Base-by-base conservation (phyloP, 2,797 vertebrate genomes). In the Phoxinus dragarum region DNA sequence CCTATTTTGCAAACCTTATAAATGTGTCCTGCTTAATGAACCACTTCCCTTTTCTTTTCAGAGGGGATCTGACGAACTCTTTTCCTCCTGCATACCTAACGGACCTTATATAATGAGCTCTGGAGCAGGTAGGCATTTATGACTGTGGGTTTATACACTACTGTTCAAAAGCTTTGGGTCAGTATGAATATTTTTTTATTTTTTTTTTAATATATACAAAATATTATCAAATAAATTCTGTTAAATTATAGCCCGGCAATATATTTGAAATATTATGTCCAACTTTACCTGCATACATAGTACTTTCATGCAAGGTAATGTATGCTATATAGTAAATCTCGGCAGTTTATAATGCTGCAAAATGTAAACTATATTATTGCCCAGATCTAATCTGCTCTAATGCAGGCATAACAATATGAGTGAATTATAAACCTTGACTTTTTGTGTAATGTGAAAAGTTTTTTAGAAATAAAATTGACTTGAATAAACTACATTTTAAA, bases 51-150 rank as follows among this genome's bases (percentile, higher is more conserved):
- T 90, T 87, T 85, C 88, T 89, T 93, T 95, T 78, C 95, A 99
- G 98, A 97, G 98, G 96, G 98, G 98, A 97, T 96, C 98, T 91
- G 98, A 99, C 96, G 98, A 99, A 94, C 98, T 99, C 93, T 98
- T 99, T 95, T 97, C 98, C 96, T 94, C 95, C 90, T 99, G 98
- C 91, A 96, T 99, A 94, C 95, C 97, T 94, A 99, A 98, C 97
- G 98, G 98, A 93, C 98, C 98, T 91, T 99, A 98, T 96, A 99
- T 98, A 97, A 99, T 99, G 98, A 97, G 95, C 96, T 93, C 95
- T 92, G 94, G 94, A 89, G 93, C 96, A 96, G 96, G 96, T 97
- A 49, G 54, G 52, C 7, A 8, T 71, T 81, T 42, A 36, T 77
- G 27, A 27, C 8, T 42, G 8, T 2, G 16, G 47, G 47, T 42